phyloP scores from a whole-genome alignment of 2,797 vertebrate genomes.

The Sebastes variabilis region DNA sequence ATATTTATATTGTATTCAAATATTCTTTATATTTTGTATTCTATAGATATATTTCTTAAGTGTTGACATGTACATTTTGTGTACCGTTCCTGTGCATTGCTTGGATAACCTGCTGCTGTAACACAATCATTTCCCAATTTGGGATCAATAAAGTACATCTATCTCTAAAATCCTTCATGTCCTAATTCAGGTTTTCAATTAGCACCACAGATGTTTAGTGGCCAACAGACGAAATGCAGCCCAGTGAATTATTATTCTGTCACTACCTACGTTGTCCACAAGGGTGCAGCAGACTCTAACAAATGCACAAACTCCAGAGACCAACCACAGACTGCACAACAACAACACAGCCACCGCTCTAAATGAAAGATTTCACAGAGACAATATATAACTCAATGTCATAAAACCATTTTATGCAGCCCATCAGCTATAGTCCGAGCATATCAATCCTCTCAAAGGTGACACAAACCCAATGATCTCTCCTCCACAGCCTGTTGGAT shows the following conservation, averaged over 20 bases:
- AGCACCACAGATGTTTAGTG: conserved; percentile 18
- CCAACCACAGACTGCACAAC: background rate
- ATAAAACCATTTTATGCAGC: background rate
- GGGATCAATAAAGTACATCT: no score
- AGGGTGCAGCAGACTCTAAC: conserved; percentile 49
- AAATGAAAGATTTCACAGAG: background rate
- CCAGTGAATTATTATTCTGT: background rate
- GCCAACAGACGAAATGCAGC: conserved; percentile 21
- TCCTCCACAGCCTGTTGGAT: background rate
- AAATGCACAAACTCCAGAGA: background rate
- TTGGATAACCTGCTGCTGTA: no score
- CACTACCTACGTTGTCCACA: conserved; percentile 17
- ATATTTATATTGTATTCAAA: no score
- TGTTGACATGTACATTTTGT: no score
- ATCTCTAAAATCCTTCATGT: background rate
- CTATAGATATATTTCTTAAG: no score
- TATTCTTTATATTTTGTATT: no score
- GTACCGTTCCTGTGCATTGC: no score
- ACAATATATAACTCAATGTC: background rate
- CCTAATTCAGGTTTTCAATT: background rate
- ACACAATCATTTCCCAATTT: no score
- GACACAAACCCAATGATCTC: background rate
- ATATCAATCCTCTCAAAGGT: background rate
- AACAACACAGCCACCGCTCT: background rate
- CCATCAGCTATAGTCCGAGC: background rate